phyloP scores from a whole-genome alignment of 2,888 invertebrate species.

The Oithona nana region DNA sequence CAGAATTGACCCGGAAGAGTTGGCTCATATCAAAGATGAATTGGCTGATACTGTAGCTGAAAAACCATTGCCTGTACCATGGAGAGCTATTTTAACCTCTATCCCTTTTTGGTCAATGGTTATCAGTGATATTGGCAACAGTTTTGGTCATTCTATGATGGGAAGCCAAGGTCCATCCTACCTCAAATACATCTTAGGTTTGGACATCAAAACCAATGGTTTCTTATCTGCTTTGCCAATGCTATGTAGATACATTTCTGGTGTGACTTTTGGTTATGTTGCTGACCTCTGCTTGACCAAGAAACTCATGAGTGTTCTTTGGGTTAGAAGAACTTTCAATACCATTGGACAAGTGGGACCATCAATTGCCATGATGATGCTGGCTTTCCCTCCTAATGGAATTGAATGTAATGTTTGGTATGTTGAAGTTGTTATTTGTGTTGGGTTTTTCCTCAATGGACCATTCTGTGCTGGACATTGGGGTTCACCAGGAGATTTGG shows the following conservation, averaged over 20 bases:
- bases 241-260: slow-evolving; percentile 19
- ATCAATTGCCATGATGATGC: slow-evolving; percentile 21
- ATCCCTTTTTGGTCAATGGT: slow-evolving; percentile 21
- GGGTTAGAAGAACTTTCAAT: slow-evolving; percentile 20
- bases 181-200: slow-evolving; percentile 20
- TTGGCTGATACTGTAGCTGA: neutral
- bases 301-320: slow-evolving; percentile 16
- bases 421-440: slow-evolving; percentile 22
- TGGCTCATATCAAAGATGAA: slow-evolving; percentile 26
- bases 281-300: slow-evolving; percentile 2
- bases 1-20: slow-evolving; percentile 17
- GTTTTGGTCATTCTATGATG: slow-evolving; percentile 21
- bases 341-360: slow-evolving; percentile 22
- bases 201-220: slow-evolving; percentile 22
- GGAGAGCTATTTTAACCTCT: slow-evolving; percentile 20
- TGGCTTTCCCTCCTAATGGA: neutral
- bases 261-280: neutral
- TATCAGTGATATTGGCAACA: slow-evolving; percentile 22
- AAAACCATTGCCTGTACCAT: slow-evolving; percentile 21
- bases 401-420: slow-evolving; percentile 21
- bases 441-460: slow-evolving; percentile 22
- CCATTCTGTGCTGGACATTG: slow-evolving; percentile 22
- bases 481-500: slow-evolving; percentile 22
- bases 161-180: slow-evolving; percentile 22
- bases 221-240: slow-evolving; percentile 24